phyloP scores from a whole-genome alignment of 2,888 invertebrate species.

The Drosophila flavopinicola region DNA sequence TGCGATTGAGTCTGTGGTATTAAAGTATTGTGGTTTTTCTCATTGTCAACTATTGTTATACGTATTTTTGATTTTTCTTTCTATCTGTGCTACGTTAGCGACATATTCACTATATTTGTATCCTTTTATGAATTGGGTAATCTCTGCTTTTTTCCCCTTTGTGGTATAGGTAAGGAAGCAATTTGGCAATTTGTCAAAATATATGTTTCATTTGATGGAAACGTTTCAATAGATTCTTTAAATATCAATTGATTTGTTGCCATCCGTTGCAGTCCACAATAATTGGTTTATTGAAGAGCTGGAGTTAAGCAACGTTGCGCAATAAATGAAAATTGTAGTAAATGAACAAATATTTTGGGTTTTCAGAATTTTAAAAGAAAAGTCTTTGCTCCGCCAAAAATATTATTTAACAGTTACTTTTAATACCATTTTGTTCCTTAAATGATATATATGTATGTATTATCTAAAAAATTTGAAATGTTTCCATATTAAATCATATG shows the following conservation, averaged over 20 bases:
- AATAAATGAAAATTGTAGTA: neutral
- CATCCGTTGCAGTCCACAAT: neutral
- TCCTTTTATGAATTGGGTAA: constrained; percentile 19
- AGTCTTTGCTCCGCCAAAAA: no score
- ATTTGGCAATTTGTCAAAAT: constrained; percentile 37
- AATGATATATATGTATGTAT: neutral
- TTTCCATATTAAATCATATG: no score
- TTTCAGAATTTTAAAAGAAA: no score
- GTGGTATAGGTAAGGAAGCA: neutral
- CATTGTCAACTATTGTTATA: constrained; percentile 69
- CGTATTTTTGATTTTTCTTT: constrained; percentile 55
- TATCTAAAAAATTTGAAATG: neutral
- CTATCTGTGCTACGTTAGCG: constrained; percentile 14
- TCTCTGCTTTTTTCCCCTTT: constrained; percentile 4
- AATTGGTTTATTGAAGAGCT: neutral
- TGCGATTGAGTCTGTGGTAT: constrained; percentile 25
- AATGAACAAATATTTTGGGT: no score
- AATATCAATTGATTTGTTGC: constrained; percentile 5
- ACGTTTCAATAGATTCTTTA: neutral
- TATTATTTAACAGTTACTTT: no score
- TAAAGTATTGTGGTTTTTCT: constrained; percentile 67
- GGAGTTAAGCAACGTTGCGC: no score
- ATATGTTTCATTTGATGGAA: constrained; percentile 6
- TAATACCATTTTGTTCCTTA: no score
- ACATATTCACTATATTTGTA: constrained; percentile 15